Evolutionary conservation across 2,797 vertebrate genomes (phyloP).

Genomic region (Pipistrellus nathusii): DNA sequence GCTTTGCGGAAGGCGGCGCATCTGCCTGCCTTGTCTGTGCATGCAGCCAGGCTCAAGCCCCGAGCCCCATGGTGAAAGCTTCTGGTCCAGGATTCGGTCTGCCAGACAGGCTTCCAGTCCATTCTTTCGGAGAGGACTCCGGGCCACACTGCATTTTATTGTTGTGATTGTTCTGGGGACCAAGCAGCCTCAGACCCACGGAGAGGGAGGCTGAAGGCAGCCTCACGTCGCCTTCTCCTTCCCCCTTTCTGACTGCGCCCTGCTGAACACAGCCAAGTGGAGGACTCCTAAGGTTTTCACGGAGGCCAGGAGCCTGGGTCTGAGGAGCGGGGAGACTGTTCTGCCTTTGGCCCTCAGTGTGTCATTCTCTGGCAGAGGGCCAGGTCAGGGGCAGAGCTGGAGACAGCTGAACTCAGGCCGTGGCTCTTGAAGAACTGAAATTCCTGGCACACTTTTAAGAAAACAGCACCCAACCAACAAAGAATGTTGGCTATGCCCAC

Average conservation of each 20-base stretch:
- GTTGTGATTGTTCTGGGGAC: slow-evolving; percentile 1
- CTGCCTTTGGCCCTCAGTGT: slow-evolving; percentile 65
- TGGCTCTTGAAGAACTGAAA: slow-evolving; percentile 5
- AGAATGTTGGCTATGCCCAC: background rate
- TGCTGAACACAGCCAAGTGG: slow-evolving; percentile 28
- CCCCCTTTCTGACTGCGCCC: slow-evolving; percentile 46
- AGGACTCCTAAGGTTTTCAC: background rate
- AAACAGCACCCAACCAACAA: background rate
- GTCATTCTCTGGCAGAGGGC: slow-evolving; percentile 61
- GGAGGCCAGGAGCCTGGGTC: slow-evolving; percentile 36
- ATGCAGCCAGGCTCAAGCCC: slow-evolving; percentile 47
- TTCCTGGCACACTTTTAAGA: background rate
- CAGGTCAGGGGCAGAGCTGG: slow-evolving; percentile 22
- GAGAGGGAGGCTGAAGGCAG: background rate
- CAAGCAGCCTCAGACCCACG: slow-evolving; percentile 4
- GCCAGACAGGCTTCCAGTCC: slow-evolving; percentile 41
- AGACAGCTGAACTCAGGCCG: background rate
- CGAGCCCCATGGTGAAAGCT: slow-evolving; percentile 31
- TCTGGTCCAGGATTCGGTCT: slow-evolving; percentile 54
- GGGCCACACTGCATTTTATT: slow-evolving; percentile 10
- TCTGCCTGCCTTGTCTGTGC: slow-evolving; percentile 63
- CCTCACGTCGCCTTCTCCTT: background rate
- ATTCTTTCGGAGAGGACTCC: slow-evolving; percentile 64
- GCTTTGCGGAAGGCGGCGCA: slow-evolving; percentile 66
- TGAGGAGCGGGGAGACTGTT: slow-evolving; percentile 39